A percentile compares a stretch with the other conserved stretches of the same genome.
Conservation (phyloP, 2,113 vertebrate species). For the Trichechus manatus region DNA sequence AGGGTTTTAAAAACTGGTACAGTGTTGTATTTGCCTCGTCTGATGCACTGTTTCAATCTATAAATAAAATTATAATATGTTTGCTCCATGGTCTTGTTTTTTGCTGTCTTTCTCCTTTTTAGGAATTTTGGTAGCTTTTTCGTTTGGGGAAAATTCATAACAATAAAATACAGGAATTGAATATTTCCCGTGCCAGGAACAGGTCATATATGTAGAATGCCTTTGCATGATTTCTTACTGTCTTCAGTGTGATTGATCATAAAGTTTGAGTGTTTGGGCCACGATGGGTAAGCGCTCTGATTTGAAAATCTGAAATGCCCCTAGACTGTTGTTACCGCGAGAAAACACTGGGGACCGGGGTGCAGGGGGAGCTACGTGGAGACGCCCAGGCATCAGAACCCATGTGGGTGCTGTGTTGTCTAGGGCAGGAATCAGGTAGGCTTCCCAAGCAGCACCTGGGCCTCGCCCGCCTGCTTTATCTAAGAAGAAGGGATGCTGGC, state of each 20-base stretch:
- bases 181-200: not conserved
- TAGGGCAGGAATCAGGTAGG: not conserved
- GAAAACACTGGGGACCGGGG: not conserved
- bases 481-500: not conserved
- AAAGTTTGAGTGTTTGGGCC: not conserved
- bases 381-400: not conserved
- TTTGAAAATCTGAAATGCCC: not conserved
- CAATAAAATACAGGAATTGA: not conserved
- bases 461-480: not conserved
- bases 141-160: not conserved
- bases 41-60: slow-evolving; percentile 64
- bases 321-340: not conserved
- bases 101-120: not conserved
- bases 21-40: slow-evolving; percentile 61
- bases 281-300: not conserved
- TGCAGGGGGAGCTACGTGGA: not conserved
- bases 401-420: no score
- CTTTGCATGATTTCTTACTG: not conserved
- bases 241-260: not conserved
- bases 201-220: not conserved
- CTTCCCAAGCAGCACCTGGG: not conserved
- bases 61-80: slow-evolving; percentile 71
- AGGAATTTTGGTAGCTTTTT: not conserved
- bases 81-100: slow-evolving; percentile 4
- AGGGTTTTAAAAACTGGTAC: slow-evolving; percentile 70